Conservation (phyloP, 2,113 vertebrate genomes). For the Cricetomys ansorgei region DNA sequence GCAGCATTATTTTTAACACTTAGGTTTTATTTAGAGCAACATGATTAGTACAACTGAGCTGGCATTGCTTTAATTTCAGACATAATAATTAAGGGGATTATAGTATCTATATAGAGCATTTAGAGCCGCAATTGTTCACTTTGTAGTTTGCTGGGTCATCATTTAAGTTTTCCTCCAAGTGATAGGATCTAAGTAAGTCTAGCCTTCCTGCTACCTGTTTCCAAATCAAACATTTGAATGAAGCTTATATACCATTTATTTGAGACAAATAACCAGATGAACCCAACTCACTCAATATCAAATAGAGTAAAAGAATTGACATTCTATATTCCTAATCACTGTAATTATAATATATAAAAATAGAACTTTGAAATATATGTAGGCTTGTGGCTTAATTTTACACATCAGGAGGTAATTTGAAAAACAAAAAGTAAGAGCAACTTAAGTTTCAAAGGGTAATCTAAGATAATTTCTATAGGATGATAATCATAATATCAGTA, state of each 20-base stretch:
- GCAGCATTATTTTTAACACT: neutral
- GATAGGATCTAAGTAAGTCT: neutral
- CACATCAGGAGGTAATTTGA: neutral
- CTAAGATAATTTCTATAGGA: neutral
- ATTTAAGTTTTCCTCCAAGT: neutral
- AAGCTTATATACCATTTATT: neutral
- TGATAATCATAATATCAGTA: neutral
- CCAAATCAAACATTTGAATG: neutral
- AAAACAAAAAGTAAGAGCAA: neutral
- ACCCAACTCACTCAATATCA: neutral
- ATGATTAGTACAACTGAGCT: rapidly evolving
- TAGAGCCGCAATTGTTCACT: neutral
- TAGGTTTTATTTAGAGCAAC: neutral
- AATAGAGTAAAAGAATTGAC: neutral
- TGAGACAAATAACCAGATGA: neutral
- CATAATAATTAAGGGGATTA: neutral
- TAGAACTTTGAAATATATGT: neutral
- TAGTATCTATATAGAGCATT: rapidly evolving
- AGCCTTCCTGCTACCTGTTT: rapidly evolving
- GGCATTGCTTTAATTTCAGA: rapidly evolving
- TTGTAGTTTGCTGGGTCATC: neutral
- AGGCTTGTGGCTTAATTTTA: neutral
- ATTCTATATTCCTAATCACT: neutral
- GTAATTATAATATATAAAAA: neutral
- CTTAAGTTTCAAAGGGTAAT: neutral